Evolutionary conservation across 2,797 vertebrate species (phyloP), one percentile per base, ranked within the genome.

Genomic region (Esox lucius): DNA sequence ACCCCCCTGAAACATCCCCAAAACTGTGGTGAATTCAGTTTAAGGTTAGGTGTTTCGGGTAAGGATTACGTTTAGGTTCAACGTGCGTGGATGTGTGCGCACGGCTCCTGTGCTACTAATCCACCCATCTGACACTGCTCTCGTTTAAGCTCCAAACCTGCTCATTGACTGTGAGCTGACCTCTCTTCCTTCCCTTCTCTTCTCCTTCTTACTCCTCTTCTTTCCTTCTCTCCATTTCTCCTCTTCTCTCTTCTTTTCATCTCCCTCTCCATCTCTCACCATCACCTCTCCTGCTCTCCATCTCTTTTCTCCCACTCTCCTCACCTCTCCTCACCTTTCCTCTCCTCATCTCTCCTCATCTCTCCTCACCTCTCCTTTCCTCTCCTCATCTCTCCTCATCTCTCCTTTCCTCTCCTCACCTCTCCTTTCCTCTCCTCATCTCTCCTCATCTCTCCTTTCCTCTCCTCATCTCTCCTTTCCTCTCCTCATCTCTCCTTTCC

Each of bases 301-400:
- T 12, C 15, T 13, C 48, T 49, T 12, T 49, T 62, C n/a, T 62
- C 24, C n/a, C n/a, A 61, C 56, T 19, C 12, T 31, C n/a, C n/a
- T n/a, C n/a, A n/a, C n/a, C n/a, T n/a, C n/a, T n/a, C n/a, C n/a
- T n/a, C n/a, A n/a, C 59, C 56, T 19, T 2, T 31, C 28, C 24
- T 62, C 75, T 46, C 77, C 8, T 1, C 70, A 39, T 71, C 71
- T 82, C 78, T 81, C 68, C 81, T 81, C 65, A n/a, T n/a, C n/a
- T n/a, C n/a, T n/a, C n/a, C n/a, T n/a, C n/a, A n/a, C n/a, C n/a
- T n/a, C n/a, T n/a, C 59, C 56, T 19, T 2, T 31, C 28, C 24
- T 62, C 75, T 46, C 77, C 8, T 1, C 70, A 39, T 71, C 71
- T 82, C 78, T 81, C 68, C 81, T 81, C 65, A n/a, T n/a, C n/a